phyloP scores from a whole-genome alignment of 1,140 invertebrate species.

The Temnothorax curvispinosus region DNA sequence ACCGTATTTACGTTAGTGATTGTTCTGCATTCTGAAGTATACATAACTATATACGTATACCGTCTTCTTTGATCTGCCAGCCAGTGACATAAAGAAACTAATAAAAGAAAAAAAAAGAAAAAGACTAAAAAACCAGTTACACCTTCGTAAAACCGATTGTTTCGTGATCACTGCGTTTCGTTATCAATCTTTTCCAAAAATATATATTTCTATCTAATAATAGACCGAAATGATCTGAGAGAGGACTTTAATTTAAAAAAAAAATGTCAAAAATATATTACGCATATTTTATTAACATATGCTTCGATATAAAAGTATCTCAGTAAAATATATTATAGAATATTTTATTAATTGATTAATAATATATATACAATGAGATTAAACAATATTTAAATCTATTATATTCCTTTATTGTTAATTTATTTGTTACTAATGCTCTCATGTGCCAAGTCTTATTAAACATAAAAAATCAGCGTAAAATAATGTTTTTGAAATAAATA shows the following conservation, averaged over 20 bases:
- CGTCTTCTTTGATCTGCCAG: slow-evolving; percentile 9
- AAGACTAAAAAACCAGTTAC: background rate
- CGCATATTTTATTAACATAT: background rate
- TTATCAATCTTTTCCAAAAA: background rate
- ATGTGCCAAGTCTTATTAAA: background rate
- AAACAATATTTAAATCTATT: background rate
- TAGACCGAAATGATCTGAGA: background rate
- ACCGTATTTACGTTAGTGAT: slow-evolving; percentile 62
- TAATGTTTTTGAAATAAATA: background rate
- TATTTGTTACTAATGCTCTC: background rate
- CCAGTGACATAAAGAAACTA: background rate
- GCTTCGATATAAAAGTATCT: background rate
- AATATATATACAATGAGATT: background rate
- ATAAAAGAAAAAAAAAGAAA: background rate
- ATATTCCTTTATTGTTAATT: background rate
- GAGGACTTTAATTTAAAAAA: background rate
- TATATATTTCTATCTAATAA: background rate
- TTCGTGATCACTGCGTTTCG: background rate
- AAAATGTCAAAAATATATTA: background rate
- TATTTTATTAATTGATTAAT: background rate
- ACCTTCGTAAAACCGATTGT: background rate
- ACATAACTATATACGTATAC: slow-evolving; percentile 17
- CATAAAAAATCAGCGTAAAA: background rate
- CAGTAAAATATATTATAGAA: slow-evolving; percentile 1
- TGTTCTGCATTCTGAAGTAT: slow-evolving; percentile 64